phyloP scores from a whole-genome alignment of 1,140 invertebrate genomes.

The Zaprionus gabonicus region DNA sequence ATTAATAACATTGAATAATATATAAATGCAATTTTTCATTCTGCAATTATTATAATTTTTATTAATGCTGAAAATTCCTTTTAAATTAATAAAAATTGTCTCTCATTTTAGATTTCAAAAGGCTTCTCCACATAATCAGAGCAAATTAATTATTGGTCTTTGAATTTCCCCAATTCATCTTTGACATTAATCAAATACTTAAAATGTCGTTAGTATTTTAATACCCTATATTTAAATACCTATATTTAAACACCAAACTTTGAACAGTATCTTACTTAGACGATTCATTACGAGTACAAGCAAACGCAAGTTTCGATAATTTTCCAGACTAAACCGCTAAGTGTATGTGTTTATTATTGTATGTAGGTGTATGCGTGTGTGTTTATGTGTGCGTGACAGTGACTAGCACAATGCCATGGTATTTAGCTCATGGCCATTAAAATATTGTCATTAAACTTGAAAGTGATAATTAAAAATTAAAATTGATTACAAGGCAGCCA shows the following conservation, averaged over 20 bases:
- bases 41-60: neutral
- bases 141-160: neutral
- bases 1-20: neutral
- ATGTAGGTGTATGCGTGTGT: neutral
- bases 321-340: neutral
- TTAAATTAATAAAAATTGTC: neutral
- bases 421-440: slow-evolving; percentile 76
- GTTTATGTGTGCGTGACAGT: neutral
- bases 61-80: neutral
- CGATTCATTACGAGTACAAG: slow-evolving; percentile 28
- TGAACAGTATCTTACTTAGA: neutral
- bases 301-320: slow-evolving; percentile 13
- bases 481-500: slow-evolving; percentile 64
- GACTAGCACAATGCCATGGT: slow-evolving; percentile 41
- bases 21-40: slow-evolving; percentile 7
- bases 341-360: neutral
- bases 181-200: neutral
- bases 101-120: too few species aligned
- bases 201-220: neutral
- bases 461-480: slow-evolving; percentile 83
- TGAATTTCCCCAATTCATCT: neutral
- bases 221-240: neutral
- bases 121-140: neutral
- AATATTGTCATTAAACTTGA: slow-evolving; percentile 79
- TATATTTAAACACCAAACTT: slow-evolving; percentile 1